Evolutionary conservation across 2,888 invertebrate genomes (phyloP), one percentile per base, ranked within the genome.

Genomic region (Desoria tigrina): DNA sequence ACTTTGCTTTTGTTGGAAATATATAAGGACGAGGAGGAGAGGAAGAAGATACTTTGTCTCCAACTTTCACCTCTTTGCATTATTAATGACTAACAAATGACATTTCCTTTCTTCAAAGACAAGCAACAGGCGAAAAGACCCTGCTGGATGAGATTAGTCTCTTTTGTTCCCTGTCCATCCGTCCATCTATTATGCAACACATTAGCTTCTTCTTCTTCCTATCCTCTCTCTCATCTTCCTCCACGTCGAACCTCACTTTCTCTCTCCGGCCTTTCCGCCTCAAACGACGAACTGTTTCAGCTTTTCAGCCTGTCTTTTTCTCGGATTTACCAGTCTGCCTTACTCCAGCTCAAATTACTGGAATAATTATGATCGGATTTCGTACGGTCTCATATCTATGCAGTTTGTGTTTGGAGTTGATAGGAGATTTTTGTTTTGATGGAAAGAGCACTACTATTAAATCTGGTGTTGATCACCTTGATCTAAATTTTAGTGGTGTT

Each of bases 31-130:
- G n/a, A n/a, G 45, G 45, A 45, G 6, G 45, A 45, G 45, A 16
- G 21, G 45, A 16, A 21, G 45, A 16, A 6, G 45, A 21, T 6
- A 45, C 32, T 54, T 54, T 24, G 51, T 51, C 14, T 16, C 24
- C 7, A 16, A 32, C 54, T 42, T 58, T 58, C 58, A 45, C 45
- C 58, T 45, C 42, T 42, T 57, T 58, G 58, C 58, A 58, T 58
- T 58, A 58, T 58, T 58, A 58, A 58, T 58, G 58, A 42, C 11
- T 4, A 27, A 24, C 58, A 58, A 58, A 58, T 58, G 58, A 58
- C 58, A 58, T 58, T 58, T 58, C 45, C 49, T 49, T 49, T 57
- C 32, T 21, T 42, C 28, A 57, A 37, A 42, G 24, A 57, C 21
- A 24, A 58, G 27, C 45, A 45, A 45, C 45, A 42, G 51, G 51